Evolutionary conservation across 1,140 invertebrate species (phyloP), one percentile per base, ranked within the genome.

Genomic region (Drosophila repleta): DNA sequence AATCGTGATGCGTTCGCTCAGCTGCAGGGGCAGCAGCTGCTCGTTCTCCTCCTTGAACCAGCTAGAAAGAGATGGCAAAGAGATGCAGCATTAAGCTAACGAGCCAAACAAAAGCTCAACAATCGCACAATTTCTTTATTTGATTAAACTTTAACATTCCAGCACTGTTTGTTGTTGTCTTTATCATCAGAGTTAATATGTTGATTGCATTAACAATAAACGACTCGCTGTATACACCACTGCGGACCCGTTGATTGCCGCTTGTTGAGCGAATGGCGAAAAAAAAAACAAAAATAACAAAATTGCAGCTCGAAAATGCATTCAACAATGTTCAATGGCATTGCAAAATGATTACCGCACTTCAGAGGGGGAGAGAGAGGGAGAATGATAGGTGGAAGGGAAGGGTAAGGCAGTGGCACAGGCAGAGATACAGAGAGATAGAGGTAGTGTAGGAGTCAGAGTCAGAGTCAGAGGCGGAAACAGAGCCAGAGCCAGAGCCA

Each of bases 1-100:
- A 46, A 94, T 91, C 55, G 91, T 91, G 72, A 95, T 93, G 55
- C 94, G 85, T 63, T 94, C 92, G 8, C 94, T 94, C 53, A 95
- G 92, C 56, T 94, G 93, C 89, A 96, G 91, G 11, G 94, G 94
- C 76, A 93, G 92, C 72, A 95, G 92, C 80, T 95, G 93, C 57
- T 95, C 95, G 75, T 94, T 93, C 73, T 94, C 93, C 90, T 96
- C 95, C 52, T 94, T 93, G 91, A 95, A 95, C 95, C 95, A 95
- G 74, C 94, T 94, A 11, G 60, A 64, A 32, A 57, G 8, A 45
- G 53, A 76, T 15, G 29, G 37, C 11, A 56, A 13, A 29, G 13
- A 43, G 45, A 53, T 52, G 15, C 41, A 41, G 63, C 24, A 58
- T n/a, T 48, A 56, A 7, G 29, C 73, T 74, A 74, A 74, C 69